phyloP scores from a whole-genome alignment of 2,113 vertebrate genomes.

The Oceanites oceanicus region DNA sequence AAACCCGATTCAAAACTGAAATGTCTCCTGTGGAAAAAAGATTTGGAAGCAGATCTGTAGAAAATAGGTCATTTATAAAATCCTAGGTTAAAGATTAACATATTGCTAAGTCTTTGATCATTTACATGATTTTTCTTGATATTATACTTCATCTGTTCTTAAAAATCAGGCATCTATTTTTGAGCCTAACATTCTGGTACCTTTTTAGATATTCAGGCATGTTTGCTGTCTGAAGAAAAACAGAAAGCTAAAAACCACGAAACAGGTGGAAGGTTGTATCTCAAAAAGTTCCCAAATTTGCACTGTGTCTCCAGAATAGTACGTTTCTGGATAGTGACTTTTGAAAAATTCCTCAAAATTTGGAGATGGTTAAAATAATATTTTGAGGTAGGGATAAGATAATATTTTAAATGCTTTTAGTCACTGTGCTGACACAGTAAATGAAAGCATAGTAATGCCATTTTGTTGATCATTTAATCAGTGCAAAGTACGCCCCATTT shows the following conservation, averaged over 20 bases:
- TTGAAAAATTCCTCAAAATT: background rate
- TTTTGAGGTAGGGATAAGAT: background rate
- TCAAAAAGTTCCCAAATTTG: background rate
- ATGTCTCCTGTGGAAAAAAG: background rate
- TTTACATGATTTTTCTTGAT: background rate
- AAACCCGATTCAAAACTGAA: background rate
- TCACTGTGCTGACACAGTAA: background rate
- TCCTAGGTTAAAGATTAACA: background rate
- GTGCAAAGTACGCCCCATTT: background rate
- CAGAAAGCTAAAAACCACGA: background rate
- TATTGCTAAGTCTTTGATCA: background rate
- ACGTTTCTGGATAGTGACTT: background rate
- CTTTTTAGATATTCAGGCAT: background rate
- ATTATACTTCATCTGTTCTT: background rate
- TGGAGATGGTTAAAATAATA: background rate
- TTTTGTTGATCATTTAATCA: slow-evolving; percentile 37
- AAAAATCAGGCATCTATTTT: background rate
- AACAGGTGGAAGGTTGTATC: background rate
- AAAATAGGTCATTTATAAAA: background rate
- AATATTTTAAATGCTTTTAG: background rate
- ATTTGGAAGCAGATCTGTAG: background rate
- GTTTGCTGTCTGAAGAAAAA: background rate
- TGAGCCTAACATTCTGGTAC: background rate
- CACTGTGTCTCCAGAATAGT: background rate
- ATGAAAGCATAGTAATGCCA: background rate